Conservation (phyloP, 2,113 vertebrate species). For the Aegotheles bennettii region DNA sequence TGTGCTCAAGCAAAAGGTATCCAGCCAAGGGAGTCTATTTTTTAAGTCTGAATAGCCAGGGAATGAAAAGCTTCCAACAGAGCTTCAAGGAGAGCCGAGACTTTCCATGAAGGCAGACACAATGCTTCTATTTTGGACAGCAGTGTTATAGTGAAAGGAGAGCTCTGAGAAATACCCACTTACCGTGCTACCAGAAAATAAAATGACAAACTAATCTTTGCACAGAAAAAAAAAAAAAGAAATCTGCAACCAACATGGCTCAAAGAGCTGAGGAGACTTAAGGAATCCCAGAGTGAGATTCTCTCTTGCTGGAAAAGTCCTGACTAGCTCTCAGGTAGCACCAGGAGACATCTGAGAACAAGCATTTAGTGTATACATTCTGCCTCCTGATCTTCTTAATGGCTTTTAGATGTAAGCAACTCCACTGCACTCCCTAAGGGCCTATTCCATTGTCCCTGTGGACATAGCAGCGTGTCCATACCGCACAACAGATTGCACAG, state of each 20-base stretch:
- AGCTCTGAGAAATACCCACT: background rate
- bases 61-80: conserved; percentile 49
- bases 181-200: background rate
- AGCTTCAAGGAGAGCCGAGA: conserved; percentile 16
- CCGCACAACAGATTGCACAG: background rate
- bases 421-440: background rate
- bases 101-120: conserved; percentile 27
- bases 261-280: background rate
- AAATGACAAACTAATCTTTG: background rate
- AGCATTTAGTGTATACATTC: background rate
- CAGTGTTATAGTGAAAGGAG: background rate
- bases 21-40: conserved; percentile 40
- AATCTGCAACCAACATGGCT: background rate
- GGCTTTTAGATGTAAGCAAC: background rate
- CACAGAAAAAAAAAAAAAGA: background rate
- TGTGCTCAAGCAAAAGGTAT: conserved; percentile 1
- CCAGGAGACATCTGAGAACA: background rate
- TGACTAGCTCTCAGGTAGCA: background rate
- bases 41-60: conserved; percentile 43
- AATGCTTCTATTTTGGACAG: conserved; percentile 53
- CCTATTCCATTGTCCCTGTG: background rate
- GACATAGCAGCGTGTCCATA: background rate
- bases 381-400: background rate
- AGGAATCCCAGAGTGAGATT: background rate
- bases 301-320: background rate